phyloP scores from a whole-genome alignment of 2,888 invertebrate species.

The Aspidapion aeneum region DNA sequence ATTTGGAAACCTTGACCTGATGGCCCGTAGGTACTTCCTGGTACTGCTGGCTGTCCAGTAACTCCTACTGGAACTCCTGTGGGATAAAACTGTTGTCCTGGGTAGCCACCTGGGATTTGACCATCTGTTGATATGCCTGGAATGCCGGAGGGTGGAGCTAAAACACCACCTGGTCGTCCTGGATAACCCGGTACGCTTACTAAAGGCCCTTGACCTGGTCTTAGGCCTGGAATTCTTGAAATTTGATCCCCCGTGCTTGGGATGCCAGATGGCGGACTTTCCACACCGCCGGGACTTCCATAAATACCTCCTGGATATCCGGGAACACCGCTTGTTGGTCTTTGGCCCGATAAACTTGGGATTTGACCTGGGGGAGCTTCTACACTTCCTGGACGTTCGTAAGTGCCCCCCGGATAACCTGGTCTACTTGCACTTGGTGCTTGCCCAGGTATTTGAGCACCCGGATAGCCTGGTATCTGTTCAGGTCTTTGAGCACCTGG shows the following conservation, averaged over 20 bases:
- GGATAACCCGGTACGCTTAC: neutral
- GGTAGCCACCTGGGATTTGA: constrained; percentile 15
- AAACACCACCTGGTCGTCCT: constrained; percentile 6
- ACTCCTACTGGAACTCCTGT: constrained; percentile 5
- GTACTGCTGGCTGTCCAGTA: constrained; percentile 16
- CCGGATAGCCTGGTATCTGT: constrained; percentile 10
- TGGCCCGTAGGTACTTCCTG: constrained; percentile 11
- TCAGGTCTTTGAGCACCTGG: neutral
- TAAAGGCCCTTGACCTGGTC: neutral
- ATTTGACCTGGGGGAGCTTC: no score
- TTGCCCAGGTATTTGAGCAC: constrained; percentile 17
- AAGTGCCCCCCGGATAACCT: constrained; percentile 14
- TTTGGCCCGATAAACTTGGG: no score
- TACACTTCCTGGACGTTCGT: constrained; percentile 8
- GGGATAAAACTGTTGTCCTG: constrained; percentile 4
- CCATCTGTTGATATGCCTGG: constrained; percentile 10
- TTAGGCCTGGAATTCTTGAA: neutral
- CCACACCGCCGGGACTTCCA: neutral
- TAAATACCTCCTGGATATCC: neutral
- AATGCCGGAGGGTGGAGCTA: constrained; percentile 8
- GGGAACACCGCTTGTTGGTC: no score
- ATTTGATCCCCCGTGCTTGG: neutral
- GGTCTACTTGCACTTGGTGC: constrained; percentile 25
- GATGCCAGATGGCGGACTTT: neutral
- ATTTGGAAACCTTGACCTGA: constrained; percentile 18